Conservation (phyloP, 1,140 invertebrate genomes). For the Nasonia longicornis region DNA sequence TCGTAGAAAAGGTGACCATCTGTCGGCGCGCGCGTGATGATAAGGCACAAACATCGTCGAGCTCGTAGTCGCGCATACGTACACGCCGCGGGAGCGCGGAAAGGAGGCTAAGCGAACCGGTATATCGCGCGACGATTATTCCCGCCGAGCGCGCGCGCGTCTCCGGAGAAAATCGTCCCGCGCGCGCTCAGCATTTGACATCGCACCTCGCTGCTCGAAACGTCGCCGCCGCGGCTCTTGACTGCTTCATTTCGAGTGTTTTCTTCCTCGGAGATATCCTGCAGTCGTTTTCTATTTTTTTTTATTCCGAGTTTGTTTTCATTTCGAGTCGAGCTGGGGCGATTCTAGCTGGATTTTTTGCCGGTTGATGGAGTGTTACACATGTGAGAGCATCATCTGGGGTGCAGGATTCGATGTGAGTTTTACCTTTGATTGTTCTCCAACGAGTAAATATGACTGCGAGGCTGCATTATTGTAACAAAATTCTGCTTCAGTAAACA, state of each 20-base stretch:
- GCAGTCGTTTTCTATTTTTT: too few relatives aligned
- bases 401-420: neutral
- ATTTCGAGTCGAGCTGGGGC: neutral
- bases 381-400: neutral
- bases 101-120: conserved; percentile 57
- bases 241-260: neutral
- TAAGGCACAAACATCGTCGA: conserved; percentile 12
- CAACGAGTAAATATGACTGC: too few relatives aligned
- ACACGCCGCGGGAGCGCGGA: conserved; percentile 26
- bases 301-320: neutral
- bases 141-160: neutral
- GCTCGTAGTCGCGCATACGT: neutral
- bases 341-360: too few relatives aligned
- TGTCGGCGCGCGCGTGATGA: conserved; percentile 14
- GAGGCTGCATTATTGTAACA: too few relatives aligned
- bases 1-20: conserved; percentile 29
- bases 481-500: neutral
- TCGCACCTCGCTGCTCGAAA: neutral
- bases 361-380: neutral
- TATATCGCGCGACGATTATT: conserved; percentile 45
- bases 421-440: neutral
- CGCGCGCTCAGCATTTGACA: conserved; percentile 23
- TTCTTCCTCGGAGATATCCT: neutral
- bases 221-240: neutral
- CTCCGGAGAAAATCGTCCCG: neutral